These are phyloP conservation scores for Heliconius hortense DNA, from an alignment of 2,888 invertebrate species.

Conservation along the genomic window DNA sequence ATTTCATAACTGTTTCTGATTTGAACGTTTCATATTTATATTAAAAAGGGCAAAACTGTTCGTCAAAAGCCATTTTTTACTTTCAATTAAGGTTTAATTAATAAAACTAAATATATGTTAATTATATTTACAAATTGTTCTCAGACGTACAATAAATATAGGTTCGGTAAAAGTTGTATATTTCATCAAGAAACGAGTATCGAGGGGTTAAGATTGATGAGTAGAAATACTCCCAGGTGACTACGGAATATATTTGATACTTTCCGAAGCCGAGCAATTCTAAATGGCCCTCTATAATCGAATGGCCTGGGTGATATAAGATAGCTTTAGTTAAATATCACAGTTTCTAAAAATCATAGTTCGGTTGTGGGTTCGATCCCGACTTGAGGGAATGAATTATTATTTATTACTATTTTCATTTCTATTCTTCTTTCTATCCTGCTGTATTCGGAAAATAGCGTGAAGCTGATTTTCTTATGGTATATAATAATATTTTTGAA, in stretches of 20 bases:
- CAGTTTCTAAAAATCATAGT: not conserved
- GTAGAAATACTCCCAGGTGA: constrained; percentile 67
- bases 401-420: no score
- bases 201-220: constrained; percentile 70
- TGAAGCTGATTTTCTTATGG: no score
- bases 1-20: no score
- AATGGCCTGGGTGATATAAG: not conserved
- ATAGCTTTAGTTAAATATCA: constrained; percentile 11
- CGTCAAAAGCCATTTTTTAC: not conserved
- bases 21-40: not conserved
- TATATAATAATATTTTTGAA: no score
- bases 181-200: constrained; percentile 63
- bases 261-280: constrained; percentile 32
- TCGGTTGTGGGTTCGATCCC: no score
- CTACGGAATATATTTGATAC: constrained; percentile 48
- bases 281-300: constrained; percentile 15
- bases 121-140: constrained; percentile 46
- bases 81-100: not conserved
- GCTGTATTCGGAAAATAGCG: no score
- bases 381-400: no score
- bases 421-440: no score
- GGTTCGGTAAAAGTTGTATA: constrained; percentile 53
- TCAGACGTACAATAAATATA: constrained; percentile 57
- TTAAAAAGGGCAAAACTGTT: not conserved
- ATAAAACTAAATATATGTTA: not conserved